phyloP scores from a whole-genome alignment of 2,113 vertebrate species.

The Turnix velox region DNA sequence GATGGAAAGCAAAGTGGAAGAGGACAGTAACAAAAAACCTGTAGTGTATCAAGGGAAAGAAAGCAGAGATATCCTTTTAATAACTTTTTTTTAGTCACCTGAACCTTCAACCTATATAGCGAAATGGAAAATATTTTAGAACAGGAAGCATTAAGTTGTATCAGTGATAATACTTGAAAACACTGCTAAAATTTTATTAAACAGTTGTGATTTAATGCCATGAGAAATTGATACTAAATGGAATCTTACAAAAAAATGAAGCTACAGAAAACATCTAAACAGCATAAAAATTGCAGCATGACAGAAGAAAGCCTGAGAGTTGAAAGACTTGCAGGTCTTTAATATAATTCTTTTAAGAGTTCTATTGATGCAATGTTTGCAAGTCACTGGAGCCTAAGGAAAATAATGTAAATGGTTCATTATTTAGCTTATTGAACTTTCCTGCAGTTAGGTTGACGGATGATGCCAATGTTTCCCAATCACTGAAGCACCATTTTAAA shows the following conservation, averaged over 20 bases:
- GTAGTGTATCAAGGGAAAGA: background rate
- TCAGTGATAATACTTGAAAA: background rate
- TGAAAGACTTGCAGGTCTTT: slow-evolving; percentile 70
- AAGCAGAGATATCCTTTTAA: background rate
- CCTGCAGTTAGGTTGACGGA: slow-evolving; percentile 73
- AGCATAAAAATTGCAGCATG: slow-evolving; percentile 13
- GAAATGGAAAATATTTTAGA: background rate
- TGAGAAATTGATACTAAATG: background rate
- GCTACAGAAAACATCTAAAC: background rate
- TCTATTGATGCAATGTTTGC: slow-evolving; percentile 74
- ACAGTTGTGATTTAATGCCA: background rate
- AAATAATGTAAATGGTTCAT: slow-evolving; percentile 80
- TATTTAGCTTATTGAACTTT: slow-evolving; percentile 80
- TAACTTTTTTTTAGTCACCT: background rate
- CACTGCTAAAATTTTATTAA: background rate
- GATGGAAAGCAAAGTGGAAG: background rate
- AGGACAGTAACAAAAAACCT: background rate
- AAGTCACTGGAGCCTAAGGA: slow-evolving; percentile 73
- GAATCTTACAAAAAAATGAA: slow-evolving; percentile 29
- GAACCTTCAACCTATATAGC: background rate
- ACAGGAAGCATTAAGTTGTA: background rate
- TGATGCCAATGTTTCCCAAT: slow-evolving; percentile 75
- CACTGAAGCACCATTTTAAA: slow-evolving; percentile 75
- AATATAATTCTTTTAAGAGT: slow-evolving; percentile 86
- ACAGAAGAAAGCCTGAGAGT: slow-evolving; percentile 12